Conservation (phyloP, 2,888 invertebrate species). For the Anoncus sp. region DNA sequence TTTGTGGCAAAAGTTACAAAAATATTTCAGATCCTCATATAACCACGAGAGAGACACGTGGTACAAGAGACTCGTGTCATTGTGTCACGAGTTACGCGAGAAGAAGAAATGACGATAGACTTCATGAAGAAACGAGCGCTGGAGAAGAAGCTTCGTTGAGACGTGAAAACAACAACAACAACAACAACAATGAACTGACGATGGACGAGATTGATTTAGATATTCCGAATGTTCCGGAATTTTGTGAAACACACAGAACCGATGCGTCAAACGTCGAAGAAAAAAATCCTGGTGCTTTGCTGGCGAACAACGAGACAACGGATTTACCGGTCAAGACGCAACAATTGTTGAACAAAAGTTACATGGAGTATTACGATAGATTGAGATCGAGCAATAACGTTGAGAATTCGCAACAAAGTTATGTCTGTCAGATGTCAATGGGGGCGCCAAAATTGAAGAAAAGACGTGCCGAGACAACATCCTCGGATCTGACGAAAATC, state of each 20-base stretch:
- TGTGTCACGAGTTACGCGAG: conserved; percentile 60
- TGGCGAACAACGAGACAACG: conserved; percentile 59
- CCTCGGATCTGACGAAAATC: conserved; percentile 24
- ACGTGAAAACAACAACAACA: too few relatives aligned
- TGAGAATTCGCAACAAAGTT: conserved; percentile 64
- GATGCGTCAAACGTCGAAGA: conserved; percentile 35
- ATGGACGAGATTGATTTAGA: conserved; percentile 47
- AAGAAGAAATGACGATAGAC: conserved; percentile 51
- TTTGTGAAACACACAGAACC: conserved; percentile 42
- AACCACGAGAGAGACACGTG: conserved; percentile 40
- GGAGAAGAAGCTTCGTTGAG: conserved; percentile 22
- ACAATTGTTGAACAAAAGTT: conserved; percentile 75
- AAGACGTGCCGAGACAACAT: conserved; percentile 56
- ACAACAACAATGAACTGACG: conserved; percentile 38
- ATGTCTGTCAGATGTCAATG: conserved; percentile 66
- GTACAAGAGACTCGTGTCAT: conserved; percentile 29
- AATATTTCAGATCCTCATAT: conserved; percentile 69
- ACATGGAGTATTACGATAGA: conserved; percentile 77
- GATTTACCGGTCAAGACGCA: conserved; percentile 74
- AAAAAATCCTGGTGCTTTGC: conserved; percentile 16
- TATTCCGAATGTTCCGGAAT: conserved; percentile 28
- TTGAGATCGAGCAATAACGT: conserved; percentile 64
- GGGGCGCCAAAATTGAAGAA: conserved; percentile 67
- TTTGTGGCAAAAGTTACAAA: conserved; percentile 55
- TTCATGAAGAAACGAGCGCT: too few relatives aligned